Evolutionary conservation across 2,797 vertebrate genomes (phyloP).

Genomic region (Xenentodon cancila): DNA sequence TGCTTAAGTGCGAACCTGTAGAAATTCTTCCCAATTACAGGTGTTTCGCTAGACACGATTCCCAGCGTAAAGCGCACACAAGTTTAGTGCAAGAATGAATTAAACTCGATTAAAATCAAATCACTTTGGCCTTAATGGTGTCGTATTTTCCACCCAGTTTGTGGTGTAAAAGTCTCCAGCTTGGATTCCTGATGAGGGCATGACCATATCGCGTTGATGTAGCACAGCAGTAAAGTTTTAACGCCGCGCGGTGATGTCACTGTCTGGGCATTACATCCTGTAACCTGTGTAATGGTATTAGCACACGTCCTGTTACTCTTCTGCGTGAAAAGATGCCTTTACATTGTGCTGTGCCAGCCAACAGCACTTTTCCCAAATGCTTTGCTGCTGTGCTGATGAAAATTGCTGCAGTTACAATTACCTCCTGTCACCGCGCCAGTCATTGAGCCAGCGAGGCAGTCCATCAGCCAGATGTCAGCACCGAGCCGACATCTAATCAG

Average conservation of each 20-base stretch:
- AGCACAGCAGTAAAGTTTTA: conserved; percentile 42
- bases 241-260: conserved; percentile 48
- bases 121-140: not conserved
- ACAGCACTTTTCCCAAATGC: conserved; percentile 30
- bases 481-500: conserved; percentile 5
- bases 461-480: conserved; percentile 13
- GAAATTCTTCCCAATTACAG: not conserved
- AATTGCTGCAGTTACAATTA: conserved; percentile 28
- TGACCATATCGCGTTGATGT: conserved; percentile 2
- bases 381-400: conserved; percentile 27
- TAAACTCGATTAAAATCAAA: not conserved
- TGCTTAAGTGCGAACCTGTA: conserved; percentile 6
- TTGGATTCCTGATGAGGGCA: not conserved
- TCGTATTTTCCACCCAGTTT: not conserved
- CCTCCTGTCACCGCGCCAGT: conserved; percentile 29
- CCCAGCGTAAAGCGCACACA: not conserved
- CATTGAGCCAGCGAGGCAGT: conserved; percentile 14
- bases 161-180: not conserved
- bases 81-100: not conserved
- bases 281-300: conserved; percentile 15
- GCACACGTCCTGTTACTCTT: not conserved
- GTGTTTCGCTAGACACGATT: not conserved
- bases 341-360: conserved; percentile 24
- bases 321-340: conserved; percentile 33
- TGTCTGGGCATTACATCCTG: conserved; percentile 30